Evolutionary conservation across 2,797 vertebrate genomes (phyloP).

Genomic region (Emydoidea blandingii): DNA sequence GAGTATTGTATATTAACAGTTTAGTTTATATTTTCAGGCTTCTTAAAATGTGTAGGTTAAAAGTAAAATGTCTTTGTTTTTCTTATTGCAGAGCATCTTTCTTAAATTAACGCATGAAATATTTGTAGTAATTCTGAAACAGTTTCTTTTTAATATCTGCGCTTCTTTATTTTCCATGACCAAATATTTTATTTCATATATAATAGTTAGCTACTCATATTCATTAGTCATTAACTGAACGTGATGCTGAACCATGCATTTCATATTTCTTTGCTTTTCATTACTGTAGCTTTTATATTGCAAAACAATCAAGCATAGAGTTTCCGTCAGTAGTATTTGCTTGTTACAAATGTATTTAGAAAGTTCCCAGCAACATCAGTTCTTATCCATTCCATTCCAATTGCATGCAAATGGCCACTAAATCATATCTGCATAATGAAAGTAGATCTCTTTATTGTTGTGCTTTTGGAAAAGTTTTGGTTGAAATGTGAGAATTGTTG

Average conservation of each 20-base stretch:
- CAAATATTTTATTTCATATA: conserved; percentile 11
- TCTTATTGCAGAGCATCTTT: neutral
- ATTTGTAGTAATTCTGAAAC: conserved; percentile 28
- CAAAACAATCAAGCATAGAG: conserved; percentile 9
- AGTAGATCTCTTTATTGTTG: conserved; percentile 19
- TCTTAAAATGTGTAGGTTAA: neutral
- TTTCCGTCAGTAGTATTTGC: neutral
- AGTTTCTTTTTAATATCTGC: conserved; percentile 29
- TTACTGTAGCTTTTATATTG: neutral
- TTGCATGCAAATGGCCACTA: conserved; percentile 72
- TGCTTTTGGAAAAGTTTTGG: conserved; percentile 27
- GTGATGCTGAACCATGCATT: conserved; percentile 28
- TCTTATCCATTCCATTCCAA: conserved; percentile 47
- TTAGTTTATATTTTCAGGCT: neutral
- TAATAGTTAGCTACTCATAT: neutral
- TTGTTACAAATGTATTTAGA: neutral
- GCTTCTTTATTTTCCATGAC: conserved; percentile 46
- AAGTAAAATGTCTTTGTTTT: neutral
- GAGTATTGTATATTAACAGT: neutral
- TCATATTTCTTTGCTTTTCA: neutral
- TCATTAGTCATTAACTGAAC: conserved; percentile 29
- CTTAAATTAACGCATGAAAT: conserved; percentile 16
- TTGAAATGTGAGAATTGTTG: conserved; percentile 7
- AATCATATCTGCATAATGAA: neutral
- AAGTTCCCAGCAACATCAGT: conserved; percentile 50